These are phyloP conservation scores for Tragelaphus scriptus DNA, from an alignment of 2,113 vertebrate species.

Conservation along the genomic window DNA sequence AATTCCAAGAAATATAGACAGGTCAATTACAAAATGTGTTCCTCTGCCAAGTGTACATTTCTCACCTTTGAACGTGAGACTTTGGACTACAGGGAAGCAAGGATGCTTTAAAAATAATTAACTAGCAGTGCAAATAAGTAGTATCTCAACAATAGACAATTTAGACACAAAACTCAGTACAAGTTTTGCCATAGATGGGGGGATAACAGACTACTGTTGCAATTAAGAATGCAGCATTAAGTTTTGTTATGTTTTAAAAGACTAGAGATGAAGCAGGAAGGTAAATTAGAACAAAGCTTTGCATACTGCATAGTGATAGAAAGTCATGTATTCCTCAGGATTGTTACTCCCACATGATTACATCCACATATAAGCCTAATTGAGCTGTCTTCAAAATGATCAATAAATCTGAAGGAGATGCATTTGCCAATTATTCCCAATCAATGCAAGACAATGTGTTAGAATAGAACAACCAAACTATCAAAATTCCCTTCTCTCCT, in stretches of 20 bases:
- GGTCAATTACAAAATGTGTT: neutral
- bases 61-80: neutral
- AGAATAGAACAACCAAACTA: neutral
- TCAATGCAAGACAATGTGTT: neutral
- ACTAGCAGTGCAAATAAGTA: neutral
- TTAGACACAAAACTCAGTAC: neutral
- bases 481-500: neutral
- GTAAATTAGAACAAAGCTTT: neutral
- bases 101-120: neutral
- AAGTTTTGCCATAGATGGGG: neutral
- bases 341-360: neutral
- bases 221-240: neutral
- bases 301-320: neutral
- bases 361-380: neutral
- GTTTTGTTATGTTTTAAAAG: neutral
- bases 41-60: neutral
- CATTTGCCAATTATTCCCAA: constrained; percentile 48
- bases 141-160: neutral
- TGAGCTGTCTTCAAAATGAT: constrained; percentile 35
- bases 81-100: neutral
- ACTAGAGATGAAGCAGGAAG: neutral
- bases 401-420: constrained; percentile 49
- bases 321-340: neutral
- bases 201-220: neutral
- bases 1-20: neutral